Base-by-base conservation (phyloP, 2,797 vertebrate genomes). In the Phoebastria nigripes region DNA sequence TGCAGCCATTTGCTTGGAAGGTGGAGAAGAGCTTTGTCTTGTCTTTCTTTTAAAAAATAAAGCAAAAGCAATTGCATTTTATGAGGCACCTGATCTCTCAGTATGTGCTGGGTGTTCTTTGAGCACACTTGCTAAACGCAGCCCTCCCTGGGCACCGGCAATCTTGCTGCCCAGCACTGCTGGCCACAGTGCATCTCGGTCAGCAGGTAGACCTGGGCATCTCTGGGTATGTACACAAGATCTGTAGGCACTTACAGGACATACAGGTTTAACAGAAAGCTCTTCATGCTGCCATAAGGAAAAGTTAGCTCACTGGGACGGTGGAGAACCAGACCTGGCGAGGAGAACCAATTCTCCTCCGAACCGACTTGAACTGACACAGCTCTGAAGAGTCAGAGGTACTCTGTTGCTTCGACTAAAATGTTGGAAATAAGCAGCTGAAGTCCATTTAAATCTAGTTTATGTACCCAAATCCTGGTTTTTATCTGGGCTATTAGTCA, bases 401-500 rank as follows among this genome's bases (percentile, higher is more conserved):
- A 42, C 37, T 58, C 33, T 39, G n/a, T 69, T 87, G n/a, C 46
- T 74, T 87, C 74, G 66, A 78, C 31, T 59, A 47, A 77, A 83
- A 74, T 61, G 4, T 22, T 76, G 52, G 54, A 82, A 94, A 69
- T 51, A 90, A 79, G 78, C 47, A 81, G 35, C 54, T n/a, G 42
- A 82, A 91, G 71, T 84, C 46, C 66, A 49, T 82, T 95, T 87
- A 92, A 92, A 94, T 89, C 54, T 87, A 35, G 58, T 89, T 79
- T 92, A 87, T 2, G 3, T 22, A 77, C 21, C 12, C 51, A 76
- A 92, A 76, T 42, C 26, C 25, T 72, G 9, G 16, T 61, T 92
- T 93, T 90, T 33, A 65, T 82, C 70, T 58, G 87, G 42, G 46
- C 42, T 94, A 58, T 92, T 92, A 92, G 70, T 97, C 83, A 79